These are phyloP conservation scores for Propsilocerus akamusi DNA, from an alignment of 1,140 invertebrate species.

Conservation along the genomic window DNA sequence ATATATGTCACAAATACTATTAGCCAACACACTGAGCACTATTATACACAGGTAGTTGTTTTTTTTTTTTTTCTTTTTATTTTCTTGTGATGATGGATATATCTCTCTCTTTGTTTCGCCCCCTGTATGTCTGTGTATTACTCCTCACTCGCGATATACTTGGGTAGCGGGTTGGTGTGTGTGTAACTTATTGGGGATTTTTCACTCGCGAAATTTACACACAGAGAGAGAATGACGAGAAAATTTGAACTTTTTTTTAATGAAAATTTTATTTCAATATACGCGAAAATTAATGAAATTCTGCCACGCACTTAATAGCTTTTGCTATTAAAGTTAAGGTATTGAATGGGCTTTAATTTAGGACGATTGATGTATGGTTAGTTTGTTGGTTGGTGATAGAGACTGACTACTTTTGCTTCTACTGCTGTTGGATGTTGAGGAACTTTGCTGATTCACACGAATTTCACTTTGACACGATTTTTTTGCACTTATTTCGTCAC, in stretches of 20 bases:
- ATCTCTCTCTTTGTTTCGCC: not conserved
- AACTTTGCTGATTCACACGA: not conserved
- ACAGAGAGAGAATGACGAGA: no score
- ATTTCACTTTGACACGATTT: not conserved
- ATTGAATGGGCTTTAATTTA: not conserved
- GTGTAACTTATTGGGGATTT: not conserved
- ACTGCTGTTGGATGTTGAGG: not conserved
- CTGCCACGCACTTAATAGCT: not conserved
- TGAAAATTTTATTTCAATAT: not conserved
- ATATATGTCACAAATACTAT: constrained; percentile 4
- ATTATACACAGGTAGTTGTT: constrained; percentile 4
- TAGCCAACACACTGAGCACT: not conserved
- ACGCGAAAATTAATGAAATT: not conserved
- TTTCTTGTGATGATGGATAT: constrained; percentile 10
- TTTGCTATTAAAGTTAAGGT: not conserved
- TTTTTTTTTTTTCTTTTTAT: constrained; percentile 8
- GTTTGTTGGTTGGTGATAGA: not conserved
- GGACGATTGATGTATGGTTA: not conserved
- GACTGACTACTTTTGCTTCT: not conserved
- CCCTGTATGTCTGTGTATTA: not conserved
- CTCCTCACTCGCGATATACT: not conserved
- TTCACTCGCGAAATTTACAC: not conserved
- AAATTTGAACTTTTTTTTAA: not conserved
- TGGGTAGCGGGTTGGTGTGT: not conserved
- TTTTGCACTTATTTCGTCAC: not conserved